A percentile compares a stretch with the other conserved stretches of the same genome.
Conservation (phyloP, 92 coral and sea anemone genomes). For the Palythoa heliodiscus region DNA sequence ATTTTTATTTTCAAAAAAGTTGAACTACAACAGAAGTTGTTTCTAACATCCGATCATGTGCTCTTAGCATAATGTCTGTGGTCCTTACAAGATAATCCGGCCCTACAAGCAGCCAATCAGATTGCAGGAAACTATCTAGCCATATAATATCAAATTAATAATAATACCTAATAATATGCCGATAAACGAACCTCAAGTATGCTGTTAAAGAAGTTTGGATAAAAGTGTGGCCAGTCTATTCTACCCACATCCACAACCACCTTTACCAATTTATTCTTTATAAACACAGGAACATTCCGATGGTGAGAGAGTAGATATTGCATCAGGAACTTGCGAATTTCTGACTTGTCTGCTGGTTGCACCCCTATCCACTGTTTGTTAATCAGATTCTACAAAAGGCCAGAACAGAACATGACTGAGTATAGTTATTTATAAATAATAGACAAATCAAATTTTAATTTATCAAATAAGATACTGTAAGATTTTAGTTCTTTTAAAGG, state of each 20-base stretch:
- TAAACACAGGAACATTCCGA: conserved; percentile 76
- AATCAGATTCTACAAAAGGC: conserved; percentile 66
- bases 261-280: conserved; percentile 89
- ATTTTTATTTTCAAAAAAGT: too few relatives aligned
- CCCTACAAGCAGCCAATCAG: too few relatives aligned
- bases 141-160: too few relatives aligned
- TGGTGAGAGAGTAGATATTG: conserved; percentile 84
- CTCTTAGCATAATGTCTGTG: too few relatives aligned
- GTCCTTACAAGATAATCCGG: too few relatives aligned
- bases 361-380: conserved; percentile 97
- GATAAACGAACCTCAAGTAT: conserved; percentile 79
- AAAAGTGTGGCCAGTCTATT: conserved; percentile 98
- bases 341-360: conserved; percentile 84
- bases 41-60: too few relatives aligned
- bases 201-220: conserved; percentile 88
- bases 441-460: too few relatives aligned
- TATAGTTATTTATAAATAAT: background rate
- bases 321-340: conserved; percentile 80
- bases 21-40: too few relatives aligned
- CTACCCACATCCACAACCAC: conserved; percentile 92
- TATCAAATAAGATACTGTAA: background rate
- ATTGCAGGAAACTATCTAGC: too few relatives aligned
- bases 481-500: too few relatives aligned
- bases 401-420: background rate
- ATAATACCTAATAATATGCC: background rate